Evolutionary conservation across 2,113 vertebrate genomes (phyloP).

Genomic region (Ginglymostoma cirratum): DNA sequence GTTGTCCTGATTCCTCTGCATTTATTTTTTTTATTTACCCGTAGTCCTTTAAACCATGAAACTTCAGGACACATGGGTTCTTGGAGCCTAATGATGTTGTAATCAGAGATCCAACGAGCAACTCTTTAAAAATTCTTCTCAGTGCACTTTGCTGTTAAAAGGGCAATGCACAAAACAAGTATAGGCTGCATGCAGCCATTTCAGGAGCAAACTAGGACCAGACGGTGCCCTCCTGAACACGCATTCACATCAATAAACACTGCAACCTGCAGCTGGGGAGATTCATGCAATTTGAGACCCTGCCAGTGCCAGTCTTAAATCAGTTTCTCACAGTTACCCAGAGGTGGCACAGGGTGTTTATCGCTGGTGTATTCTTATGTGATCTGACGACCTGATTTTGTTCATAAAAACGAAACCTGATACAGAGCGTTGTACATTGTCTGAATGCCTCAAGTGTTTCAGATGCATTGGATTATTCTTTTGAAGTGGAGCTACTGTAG

Average conservation of each 20-base stretch:
- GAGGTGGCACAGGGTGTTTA: not conserved
- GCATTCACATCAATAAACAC: not conserved
- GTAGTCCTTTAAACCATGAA: not conserved
- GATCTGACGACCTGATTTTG: not conserved
- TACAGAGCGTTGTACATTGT: not conserved
- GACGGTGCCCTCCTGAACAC: not conserved
- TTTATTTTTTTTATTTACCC: not conserved
- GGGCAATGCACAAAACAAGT: not conserved
- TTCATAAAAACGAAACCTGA: not conserved
- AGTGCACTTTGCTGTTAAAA: not conserved
- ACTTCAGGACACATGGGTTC: not conserved
- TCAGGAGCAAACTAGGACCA: not conserved
- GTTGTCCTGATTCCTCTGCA: not conserved
- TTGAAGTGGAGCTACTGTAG: not conserved
- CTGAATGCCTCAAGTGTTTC: not conserved
- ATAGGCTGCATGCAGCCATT: not conserved
- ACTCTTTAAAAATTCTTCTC: not conserved
- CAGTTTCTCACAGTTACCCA: not conserved
- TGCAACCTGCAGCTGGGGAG: not conserved
- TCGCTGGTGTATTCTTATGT: not conserved
- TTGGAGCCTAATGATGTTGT: too few species aligned
- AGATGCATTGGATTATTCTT: not conserved
- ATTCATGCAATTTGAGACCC: not conserved
- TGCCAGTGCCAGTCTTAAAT: not conserved
- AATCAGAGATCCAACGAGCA: not conserved